A percentile compares a stretch with the other conserved stretches of the same genome.
These are phyloP conservation scores for Amorpha juglandis DNA, from an alignment of 2,888 invertebrate genomes.

Conservation along the genomic window DNA sequence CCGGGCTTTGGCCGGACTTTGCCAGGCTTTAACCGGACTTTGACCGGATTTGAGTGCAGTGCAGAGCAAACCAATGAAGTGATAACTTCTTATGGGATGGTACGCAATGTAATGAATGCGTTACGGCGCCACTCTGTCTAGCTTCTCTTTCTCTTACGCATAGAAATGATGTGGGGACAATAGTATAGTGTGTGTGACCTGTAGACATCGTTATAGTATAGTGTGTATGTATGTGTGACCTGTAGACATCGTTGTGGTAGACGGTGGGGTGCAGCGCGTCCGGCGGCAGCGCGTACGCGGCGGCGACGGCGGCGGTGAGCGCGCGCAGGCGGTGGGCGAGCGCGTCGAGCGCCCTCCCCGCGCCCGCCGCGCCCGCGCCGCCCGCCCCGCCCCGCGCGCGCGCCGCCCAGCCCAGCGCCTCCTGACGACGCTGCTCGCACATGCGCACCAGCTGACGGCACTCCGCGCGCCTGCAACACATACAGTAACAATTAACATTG, in stretches of 20 bases:
- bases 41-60: no score
- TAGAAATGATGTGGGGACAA: no score
- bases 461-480: conserved; percentile 86
- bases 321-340: conserved; percentile 88
- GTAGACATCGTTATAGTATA: no score
- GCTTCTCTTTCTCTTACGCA: no score
- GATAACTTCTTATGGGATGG: no score
- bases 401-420: conserved; percentile 60
- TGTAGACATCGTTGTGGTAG: conserved; percentile 88
- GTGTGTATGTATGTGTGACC: conserved; percentile 14
- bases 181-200: no score
- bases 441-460: conserved; percentile 91
- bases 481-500: no score
- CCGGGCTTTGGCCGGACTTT: no score
- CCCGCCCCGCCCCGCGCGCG: conserved; percentile 84
- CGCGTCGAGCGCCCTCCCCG: conserved; percentile 83
- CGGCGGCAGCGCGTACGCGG: conserved; percentile 89
- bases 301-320: conserved; percentile 88
- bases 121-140: no score
- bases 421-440: conserved; percentile 90
- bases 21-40: no score
- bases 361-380: conserved; percentile 82
- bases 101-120: no score
- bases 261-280: conserved; percentile 91
- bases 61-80: no score